phyloP scores from a whole-genome alignment of 2,113 vertebrate genomes.

The Labrus mixtus region DNA sequence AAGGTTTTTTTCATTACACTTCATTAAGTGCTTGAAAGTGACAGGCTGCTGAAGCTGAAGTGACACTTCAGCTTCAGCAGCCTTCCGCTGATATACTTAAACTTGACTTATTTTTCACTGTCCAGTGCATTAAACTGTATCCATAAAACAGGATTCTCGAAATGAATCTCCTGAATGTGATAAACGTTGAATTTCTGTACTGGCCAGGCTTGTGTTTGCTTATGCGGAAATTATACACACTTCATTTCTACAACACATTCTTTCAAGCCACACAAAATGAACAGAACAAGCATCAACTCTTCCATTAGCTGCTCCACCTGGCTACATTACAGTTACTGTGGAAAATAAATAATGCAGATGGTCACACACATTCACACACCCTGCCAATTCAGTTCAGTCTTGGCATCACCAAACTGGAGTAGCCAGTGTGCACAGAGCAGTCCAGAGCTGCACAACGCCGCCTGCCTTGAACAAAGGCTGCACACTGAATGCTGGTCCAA shows the following conservation, averaged over 20 bases:
- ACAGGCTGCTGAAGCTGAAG: background rate
- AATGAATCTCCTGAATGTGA: background rate
- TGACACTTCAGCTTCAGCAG: background rate
- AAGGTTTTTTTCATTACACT: slow-evolving; percentile 10
- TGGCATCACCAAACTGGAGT: slow-evolving; percentile 48
- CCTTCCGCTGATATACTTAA: slow-evolving; percentile 27
- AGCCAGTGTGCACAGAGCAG: slow-evolving; percentile 51
- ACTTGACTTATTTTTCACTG: slow-evolving; percentile 12
- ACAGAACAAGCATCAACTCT: background rate
- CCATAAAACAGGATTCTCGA: background rate
- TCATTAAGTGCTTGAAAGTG: slow-evolving; percentile 10
- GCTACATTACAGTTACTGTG: background rate
- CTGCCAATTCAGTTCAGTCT: slow-evolving; percentile 43
- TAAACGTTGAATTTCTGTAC: background rate
- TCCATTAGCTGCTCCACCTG: background rate
- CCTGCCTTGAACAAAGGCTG: slow-evolving; percentile 39
- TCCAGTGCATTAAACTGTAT: slow-evolving; percentile 20
- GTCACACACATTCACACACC: background rate
- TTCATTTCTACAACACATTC: background rate
- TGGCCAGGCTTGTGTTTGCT: background rate
- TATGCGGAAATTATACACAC: background rate
- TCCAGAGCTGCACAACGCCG: slow-evolving; percentile 49
- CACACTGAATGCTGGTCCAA: slow-evolving; percentile 66
- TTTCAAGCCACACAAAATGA: background rate
- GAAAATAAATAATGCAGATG: slow-evolving; percentile 15